Evolutionary conservation across 2,113 vertebrate species (phyloP).

Genomic region (Otolemur garnettii): DNA sequence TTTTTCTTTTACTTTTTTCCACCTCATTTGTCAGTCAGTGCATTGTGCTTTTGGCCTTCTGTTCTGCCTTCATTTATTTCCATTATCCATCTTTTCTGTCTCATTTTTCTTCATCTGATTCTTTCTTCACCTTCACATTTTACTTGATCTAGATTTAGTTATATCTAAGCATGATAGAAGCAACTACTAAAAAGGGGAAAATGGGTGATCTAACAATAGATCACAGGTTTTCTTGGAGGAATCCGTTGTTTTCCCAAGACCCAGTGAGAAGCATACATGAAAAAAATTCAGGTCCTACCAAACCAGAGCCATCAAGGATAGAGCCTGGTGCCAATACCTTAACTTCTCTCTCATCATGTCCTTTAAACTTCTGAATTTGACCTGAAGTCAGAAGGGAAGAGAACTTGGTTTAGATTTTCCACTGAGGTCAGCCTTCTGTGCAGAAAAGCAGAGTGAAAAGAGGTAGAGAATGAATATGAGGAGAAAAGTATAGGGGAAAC

Average conservation of each 20-base stretch:
- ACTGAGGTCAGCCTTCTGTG: neutral
- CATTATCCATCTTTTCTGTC: slow-evolving; percentile 45
- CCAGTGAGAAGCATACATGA: neutral
- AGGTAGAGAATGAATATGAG: neutral
- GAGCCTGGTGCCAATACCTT: neutral
- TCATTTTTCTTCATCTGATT: slow-evolving; percentile 58
- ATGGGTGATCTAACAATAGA: neutral
- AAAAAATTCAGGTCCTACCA: neutral
- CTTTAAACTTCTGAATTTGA: neutral
- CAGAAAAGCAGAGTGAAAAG: neutral
- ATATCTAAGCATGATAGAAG: neutral
- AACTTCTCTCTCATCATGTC: neutral
- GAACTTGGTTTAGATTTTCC: neutral
- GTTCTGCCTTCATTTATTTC: slow-evolving; percentile 57
- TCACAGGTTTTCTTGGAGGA: neutral
- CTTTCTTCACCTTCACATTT: slow-evolving; percentile 1
- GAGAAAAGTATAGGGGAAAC: neutral
- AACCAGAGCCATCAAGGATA: neutral
- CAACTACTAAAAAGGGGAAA: neutral
- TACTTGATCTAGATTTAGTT: slow-evolving; percentile 28
- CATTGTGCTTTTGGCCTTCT: slow-evolving; percentile 32
- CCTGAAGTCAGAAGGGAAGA: neutral
- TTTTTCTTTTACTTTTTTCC: slow-evolving; percentile 44
- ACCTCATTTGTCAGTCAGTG: slow-evolving; percentile 35
- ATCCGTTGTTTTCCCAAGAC: neutral